Evolutionary conservation across 2,113 vertebrate species (phyloP).

Genomic region (Chloebia gouldiae): DNA sequence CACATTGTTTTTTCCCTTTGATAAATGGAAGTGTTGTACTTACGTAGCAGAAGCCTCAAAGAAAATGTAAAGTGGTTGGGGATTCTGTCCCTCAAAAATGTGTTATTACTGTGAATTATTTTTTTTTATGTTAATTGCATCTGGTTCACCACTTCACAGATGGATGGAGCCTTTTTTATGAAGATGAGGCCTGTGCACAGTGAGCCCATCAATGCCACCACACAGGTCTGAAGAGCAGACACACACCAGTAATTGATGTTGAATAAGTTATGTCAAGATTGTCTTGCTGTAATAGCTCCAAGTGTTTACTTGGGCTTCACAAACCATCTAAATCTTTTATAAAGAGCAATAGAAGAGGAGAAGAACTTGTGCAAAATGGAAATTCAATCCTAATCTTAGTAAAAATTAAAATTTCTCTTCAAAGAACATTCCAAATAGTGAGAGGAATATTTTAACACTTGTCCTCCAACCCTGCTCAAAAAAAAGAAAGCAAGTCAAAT

Average conservation of each 20-base stretch:
- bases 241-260: background rate
- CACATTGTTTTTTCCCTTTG: background rate
- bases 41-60: fast-evolving
- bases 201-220: background rate
- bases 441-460: background rate
- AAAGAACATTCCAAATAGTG: background rate
- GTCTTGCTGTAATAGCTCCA: background rate
- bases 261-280: background rate
- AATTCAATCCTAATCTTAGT: background rate
- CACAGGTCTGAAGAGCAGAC: background rate
- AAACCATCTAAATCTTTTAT: background rate
- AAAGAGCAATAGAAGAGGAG: background rate
- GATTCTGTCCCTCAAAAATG: background rate
- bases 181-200: background rate
- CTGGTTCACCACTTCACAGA: background rate
- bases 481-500: background rate
- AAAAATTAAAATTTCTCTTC: background rate
- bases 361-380: background rate
- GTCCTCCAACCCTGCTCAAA: background rate
- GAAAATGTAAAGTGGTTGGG: background rate
- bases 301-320: background rate
- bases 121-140: background rate
- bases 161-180: background rate
- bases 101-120: background rate
- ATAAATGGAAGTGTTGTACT: background rate